Base-by-base conservation (phyloP, 2,113 vertebrate genomes). In the Cnemophilus loriae region DNA sequence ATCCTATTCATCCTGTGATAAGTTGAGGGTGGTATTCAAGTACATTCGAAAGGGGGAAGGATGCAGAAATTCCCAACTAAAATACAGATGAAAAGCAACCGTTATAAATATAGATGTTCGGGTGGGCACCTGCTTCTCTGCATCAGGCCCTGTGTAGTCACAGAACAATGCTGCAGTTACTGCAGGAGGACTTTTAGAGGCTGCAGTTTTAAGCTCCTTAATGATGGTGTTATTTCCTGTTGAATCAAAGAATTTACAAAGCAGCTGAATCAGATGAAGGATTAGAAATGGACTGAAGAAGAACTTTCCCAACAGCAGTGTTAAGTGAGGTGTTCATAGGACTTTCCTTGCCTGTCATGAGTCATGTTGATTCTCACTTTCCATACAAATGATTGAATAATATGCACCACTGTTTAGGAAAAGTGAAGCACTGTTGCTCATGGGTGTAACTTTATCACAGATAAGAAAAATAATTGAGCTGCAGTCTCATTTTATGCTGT, bases 131-230 rank as follows among this genome's bases (percentile, higher is more conserved):
- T 18, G 10, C 22, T 19, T 24, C 64, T 73, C 32, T 68, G 32
- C 3, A 0, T 9, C 4, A 26, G 41, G 52, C 21, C 0, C 37
- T 18, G 0, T 11, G 6, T 7, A 65, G 49, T 4, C n/a, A 5
- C 33, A 27, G 14, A 42, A 4, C 32, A 11, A 0, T 1, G 24
- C 39, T 85, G n/a, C 13, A 8, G 41, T 73, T 61, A 33, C 27
- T 63, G 56, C 35, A 44, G 86, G 28, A 68, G 21, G 9, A 18
- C 46, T 44, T 71, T 3, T 1, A 33, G 50, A 78, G 41, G 53
- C 73, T 84, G 60, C 49, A 35, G 9, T 13, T 18, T 37, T 69
- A 37, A 75, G 32, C 26, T 59, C 16, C 24, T 2, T 18, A 3
- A 15, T 35, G 18, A 14, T 83, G 42, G 5, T 71, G 47, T 12